phyloP scores from a whole-genome alignment of 2,888 invertebrate species.

The Lymantria monacha region DNA sequence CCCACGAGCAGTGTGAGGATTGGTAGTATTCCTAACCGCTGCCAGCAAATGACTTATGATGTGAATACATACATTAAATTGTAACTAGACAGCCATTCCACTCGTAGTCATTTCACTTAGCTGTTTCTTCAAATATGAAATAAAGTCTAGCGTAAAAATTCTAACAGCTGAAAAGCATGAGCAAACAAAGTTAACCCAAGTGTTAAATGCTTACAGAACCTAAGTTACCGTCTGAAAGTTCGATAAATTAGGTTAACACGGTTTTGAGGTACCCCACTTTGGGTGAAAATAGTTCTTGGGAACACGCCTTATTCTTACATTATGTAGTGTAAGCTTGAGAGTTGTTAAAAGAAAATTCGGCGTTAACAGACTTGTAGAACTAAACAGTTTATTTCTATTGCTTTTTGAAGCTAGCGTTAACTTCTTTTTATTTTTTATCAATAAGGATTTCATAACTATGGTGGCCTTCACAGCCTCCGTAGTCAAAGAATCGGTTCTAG shows the following conservation, averaged over 20 bases:
- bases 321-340: not conserved
- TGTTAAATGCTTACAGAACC: conserved; percentile 44
- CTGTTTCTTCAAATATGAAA: not conserved
- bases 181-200: conserved; percentile 46
- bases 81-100: no score
- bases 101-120: no score
- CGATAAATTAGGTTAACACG: conserved; percentile 47
- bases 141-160: not conserved
- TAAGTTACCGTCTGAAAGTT: conserved; percentile 35
- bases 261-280: conserved; percentile 14
- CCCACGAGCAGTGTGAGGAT: no score
- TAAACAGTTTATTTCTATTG: no score
- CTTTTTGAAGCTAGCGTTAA: no score
- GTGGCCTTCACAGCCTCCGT: no score
- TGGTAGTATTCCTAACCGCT: no score
- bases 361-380: not conserved
- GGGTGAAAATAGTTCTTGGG: conserved; percentile 11
- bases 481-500: no score
- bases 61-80: no score
- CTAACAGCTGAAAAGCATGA: conserved; percentile 34
- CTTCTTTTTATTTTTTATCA: no score
- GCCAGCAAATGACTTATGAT: no score
- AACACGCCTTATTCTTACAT: conserved; percentile 13
- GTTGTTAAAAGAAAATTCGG: not conserved
- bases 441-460: no score